A percentile compares a stretch with the other conserved stretches of the same genome.
Evolutionary conservation across 2,797 vertebrate genomes (phyloP).

Genomic region (Esox masquinongy): DNA sequence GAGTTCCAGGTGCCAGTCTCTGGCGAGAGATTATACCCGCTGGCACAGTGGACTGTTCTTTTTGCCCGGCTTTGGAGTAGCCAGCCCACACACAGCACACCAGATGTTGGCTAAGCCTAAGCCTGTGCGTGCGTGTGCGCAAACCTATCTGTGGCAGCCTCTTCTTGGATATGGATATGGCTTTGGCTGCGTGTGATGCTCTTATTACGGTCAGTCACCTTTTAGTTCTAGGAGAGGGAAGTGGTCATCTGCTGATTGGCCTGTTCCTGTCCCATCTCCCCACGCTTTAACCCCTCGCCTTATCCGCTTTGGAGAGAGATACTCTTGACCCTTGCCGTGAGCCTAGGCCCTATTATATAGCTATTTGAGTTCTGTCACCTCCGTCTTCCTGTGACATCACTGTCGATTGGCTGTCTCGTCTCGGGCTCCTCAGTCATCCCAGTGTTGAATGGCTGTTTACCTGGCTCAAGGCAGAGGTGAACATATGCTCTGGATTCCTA

Average conservation of each 20-base stretch:
- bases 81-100: constrained; percentile 28
- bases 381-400: neutral
- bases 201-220: neutral
- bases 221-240: neutral
- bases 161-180: constrained; percentile 4
- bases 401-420: constrained; percentile 15
- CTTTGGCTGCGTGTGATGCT: neutral
- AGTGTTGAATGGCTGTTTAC: constrained; percentile 1
- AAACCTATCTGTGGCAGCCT: too few species aligned
- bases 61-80: constrained; percentile 45
- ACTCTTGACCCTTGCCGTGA: constrained; percentile 4
- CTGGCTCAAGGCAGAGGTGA: constrained; percentile 31
- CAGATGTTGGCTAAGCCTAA: constrained; percentile 37
- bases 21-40: constrained; percentile 49
- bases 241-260: neutral
- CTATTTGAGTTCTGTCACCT: neutral
- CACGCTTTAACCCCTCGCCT: neutral
- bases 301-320: too few species aligned
- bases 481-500: constrained; percentile 58
- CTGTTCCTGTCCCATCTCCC: neutral
- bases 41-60: constrained; percentile 28
- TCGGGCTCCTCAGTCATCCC: constrained; percentile 9
- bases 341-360: neutral
- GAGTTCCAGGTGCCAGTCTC: constrained; percentile 38
- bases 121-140: constrained; percentile 5